Percentiles rank a stretch among this genome's conserved stretches.
phyloP scores from a whole-genome alignment of 2,888 invertebrate species.

The Phorcus lineatus region DNA sequence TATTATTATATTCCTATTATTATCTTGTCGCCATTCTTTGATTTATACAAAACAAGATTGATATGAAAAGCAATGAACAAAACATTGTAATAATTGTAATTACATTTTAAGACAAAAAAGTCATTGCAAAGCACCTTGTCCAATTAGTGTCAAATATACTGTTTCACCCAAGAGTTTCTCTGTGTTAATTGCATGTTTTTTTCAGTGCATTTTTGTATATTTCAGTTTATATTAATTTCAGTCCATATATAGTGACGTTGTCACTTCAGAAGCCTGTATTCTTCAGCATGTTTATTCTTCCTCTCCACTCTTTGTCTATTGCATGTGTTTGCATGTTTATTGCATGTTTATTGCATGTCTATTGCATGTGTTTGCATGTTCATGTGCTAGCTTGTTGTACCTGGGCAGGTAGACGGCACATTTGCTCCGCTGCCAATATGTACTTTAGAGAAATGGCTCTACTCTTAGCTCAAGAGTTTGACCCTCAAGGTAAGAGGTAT shows the following conservation, averaged over 20 bases:
- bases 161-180: too few relatives aligned
- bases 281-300: not conserved
- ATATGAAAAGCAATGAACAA: too few relatives aligned
- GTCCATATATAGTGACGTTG: too few relatives aligned
- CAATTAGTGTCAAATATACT: too few relatives aligned
- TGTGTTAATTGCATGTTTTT: not conserved
- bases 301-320: not conserved
- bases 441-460: conserved; percentile 10
- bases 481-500: not conserved
- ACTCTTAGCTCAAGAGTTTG: not conserved
- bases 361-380: not conserved
- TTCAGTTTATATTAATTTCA: not conserved
- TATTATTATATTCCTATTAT: too few relatives aligned
- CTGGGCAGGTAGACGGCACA: conserved; percentile 4
- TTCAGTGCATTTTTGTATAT: not conserved
- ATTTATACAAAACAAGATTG: too few relatives aligned
- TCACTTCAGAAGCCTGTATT: too few relatives aligned
- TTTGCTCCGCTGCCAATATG: not conserved
- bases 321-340: not conserved
- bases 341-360: conserved; percentile 19
- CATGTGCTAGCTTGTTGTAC: not conserved
- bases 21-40: too few relatives aligned
- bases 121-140: too few relatives aligned
- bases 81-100: too few relatives aligned
- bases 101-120: too few relatives aligned